A percentile compares a stretch with the other conserved stretches of the same genome.
Conservation (phyloP, 2,888 invertebrate species). For the Salticus scenicus region DNA sequence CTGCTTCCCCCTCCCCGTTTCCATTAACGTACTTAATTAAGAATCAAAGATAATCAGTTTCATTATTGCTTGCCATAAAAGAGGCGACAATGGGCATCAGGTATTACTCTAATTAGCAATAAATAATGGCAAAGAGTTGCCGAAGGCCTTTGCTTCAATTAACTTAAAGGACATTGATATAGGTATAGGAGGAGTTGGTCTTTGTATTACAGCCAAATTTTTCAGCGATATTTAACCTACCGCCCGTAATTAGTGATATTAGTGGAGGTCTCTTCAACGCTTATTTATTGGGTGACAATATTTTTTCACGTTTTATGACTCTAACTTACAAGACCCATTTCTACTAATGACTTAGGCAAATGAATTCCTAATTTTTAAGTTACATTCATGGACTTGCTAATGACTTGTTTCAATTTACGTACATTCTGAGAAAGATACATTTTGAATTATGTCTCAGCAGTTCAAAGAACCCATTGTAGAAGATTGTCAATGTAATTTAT, state of each 20-base stretch:
- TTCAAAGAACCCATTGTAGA: no score
- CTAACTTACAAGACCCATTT: no score
- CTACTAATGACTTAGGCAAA: no score
- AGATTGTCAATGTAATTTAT: no score
- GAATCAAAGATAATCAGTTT: constrained; percentile 34
- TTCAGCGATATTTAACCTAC: background rate
- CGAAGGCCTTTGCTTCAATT: background rate
- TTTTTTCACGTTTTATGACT: no score
- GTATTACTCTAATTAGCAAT: background rate
- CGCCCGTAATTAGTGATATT: background rate
- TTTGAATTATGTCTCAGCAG: no score
- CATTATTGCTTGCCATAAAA: constrained; percentile 29
- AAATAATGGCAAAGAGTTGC: constrained; percentile 26
- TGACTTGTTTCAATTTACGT: no score
- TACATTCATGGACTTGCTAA: no score
- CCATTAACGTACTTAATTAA: constrained; percentile 47
- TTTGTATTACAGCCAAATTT: background rate
- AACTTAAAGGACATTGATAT: background rate
- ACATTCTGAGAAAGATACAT: no score
- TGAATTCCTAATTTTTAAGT: no score
- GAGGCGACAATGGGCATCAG: constrained; percentile 21
- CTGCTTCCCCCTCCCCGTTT: background rate
- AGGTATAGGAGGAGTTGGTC: background rate
- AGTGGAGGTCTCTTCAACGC: background rate
- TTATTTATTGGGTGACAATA: background rate